These are phyloP conservation scores for Apamea sordens DNA, from an alignment of 2,888 invertebrate species.

Conservation along the genomic window DNA sequence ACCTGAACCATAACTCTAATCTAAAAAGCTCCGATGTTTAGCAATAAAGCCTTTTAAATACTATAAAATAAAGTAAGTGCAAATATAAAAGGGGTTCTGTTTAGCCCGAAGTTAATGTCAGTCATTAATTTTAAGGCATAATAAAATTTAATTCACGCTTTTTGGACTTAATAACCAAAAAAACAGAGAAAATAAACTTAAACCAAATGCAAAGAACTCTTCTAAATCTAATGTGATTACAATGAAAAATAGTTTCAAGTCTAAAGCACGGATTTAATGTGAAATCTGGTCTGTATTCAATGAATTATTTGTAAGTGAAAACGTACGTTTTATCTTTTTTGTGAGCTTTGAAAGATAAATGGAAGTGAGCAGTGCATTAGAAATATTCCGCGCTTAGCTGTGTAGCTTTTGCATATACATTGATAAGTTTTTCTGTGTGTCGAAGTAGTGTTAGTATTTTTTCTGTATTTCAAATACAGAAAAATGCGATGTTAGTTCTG, in stretches of 20 bases:
- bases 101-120: slow-evolving; percentile 30
- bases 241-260: slow-evolving; percentile 31
- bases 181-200: background rate
- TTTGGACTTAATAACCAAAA: background rate
- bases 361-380: slow-evolving; percentile 2
- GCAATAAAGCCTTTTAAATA: slow-evolving; percentile 12
- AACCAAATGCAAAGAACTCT: background rate
- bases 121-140: slow-evolving; percentile 43
- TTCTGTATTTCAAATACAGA: background rate
- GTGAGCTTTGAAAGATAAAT: slow-evolving; percentile 30
- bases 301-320: slow-evolving; percentile 21
- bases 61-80: slow-evolving; percentile 37
- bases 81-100: slow-evolving; percentile 36
- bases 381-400: slow-evolving; percentile 1
- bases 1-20: slow-evolving; percentile 16
- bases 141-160: slow-evolving; percentile 2
- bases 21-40: slow-evolving; percentile 1
- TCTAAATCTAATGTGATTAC: slow-evolving; percentile 3
- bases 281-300: slow-evolving; percentile 14
- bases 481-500: background rate
- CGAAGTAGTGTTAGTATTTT: background rate
- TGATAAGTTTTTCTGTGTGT: background rate
- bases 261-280: slow-evolving; percentile 28
- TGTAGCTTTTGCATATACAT: background rate
- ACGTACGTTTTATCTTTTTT: slow-evolving; percentile 4